Percentiles rank a stretch among this genome's conserved stretches.
These are phyloP conservation scores for Nomada flava DNA, from an alignment of 2,888 invertebrate species.

Conservation along the genomic window DNA sequence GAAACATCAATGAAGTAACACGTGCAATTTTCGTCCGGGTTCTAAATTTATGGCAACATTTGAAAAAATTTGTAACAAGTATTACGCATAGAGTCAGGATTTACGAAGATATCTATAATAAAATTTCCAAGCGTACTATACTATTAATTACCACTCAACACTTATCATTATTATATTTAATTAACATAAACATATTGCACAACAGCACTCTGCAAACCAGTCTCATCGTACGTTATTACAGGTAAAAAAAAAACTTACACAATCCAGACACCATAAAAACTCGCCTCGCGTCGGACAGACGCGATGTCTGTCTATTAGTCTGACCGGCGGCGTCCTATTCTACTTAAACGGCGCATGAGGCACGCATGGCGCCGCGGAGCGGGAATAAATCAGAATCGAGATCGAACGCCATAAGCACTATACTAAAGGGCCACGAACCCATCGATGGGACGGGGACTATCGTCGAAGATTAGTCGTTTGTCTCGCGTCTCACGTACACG, in stretches of 20 bases:
- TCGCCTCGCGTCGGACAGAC: not conserved
- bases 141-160: too few relatives aligned
- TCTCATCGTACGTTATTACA: too few relatives aligned
- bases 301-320: constrained; percentile 18
- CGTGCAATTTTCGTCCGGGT: too few relatives aligned
- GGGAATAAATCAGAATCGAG: constrained; percentile 39
- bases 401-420: constrained; percentile 26
- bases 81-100: too few relatives aligned
- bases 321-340: constrained; percentile 42
- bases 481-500: constrained; percentile 73
- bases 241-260: not conserved
- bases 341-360: constrained; percentile 22
- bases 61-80: too few relatives aligned
- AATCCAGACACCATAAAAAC: not conserved
- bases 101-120: too few relatives aligned
- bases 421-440: constrained; percentile 11
- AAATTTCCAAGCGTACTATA: too few relatives aligned
- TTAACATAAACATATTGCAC: too few relatives aligned
- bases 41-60: too few relatives aligned
- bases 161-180: too few relatives aligned
- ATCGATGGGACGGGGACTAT: constrained; percentile 18
- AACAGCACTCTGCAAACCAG: too few relatives aligned
- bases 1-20: too few relatives aligned
- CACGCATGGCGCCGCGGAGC: constrained; percentile 19
- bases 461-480: constrained; percentile 67